A percentile compares a stretch with the other conserved stretches of the same genome.
Conservation (phyloP, 2,888 invertebrate genomes). For the Cryptocephalus primarius region DNA sequence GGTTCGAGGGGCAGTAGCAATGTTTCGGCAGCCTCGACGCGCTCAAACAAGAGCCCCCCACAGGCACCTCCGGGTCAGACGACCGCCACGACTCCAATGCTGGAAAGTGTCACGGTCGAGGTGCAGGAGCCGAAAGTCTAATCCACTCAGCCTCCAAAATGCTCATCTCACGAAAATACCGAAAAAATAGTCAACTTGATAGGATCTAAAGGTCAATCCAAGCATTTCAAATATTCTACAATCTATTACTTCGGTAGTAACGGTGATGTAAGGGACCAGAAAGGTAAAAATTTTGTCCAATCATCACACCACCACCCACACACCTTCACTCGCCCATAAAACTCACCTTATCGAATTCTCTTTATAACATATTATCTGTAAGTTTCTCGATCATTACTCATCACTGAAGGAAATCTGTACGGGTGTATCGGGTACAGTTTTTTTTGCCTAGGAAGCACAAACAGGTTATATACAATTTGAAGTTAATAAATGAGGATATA, state of each 20-base stretch:
- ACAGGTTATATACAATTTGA: background rate
- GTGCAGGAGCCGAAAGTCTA: constrained; percentile 53
- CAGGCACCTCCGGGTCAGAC: constrained; percentile 23
- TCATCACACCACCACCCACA: constrained; percentile 24
- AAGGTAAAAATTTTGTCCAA: constrained; percentile 30
- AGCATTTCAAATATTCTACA: constrained; percentile 12
- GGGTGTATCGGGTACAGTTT: background rate
- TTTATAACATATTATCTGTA: background rate
- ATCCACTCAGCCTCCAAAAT: constrained; percentile 2
- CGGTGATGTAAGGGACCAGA: constrained; percentile 37
- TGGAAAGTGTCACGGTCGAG: constrained; percentile 64
- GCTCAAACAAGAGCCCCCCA: constrained; percentile 51
- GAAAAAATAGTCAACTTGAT: no score
- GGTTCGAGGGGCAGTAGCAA: constrained; percentile 70
- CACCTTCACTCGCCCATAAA: no score
- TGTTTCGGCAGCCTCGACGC: constrained; percentile 61
- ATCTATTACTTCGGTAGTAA: constrained; percentile 28
- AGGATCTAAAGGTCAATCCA: background rate
- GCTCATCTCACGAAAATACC: background rate
- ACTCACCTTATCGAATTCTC: background rate
- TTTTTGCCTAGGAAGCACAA: background rate
- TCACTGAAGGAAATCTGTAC: background rate
- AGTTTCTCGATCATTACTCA: background rate
- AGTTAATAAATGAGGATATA: constrained; percentile 1
- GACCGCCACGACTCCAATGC: constrained; percentile 37